These are phyloP conservation scores for Xenops minutus DNA, from an alignment of 2,797 vertebrate genomes.

Conservation along the genomic window DNA sequence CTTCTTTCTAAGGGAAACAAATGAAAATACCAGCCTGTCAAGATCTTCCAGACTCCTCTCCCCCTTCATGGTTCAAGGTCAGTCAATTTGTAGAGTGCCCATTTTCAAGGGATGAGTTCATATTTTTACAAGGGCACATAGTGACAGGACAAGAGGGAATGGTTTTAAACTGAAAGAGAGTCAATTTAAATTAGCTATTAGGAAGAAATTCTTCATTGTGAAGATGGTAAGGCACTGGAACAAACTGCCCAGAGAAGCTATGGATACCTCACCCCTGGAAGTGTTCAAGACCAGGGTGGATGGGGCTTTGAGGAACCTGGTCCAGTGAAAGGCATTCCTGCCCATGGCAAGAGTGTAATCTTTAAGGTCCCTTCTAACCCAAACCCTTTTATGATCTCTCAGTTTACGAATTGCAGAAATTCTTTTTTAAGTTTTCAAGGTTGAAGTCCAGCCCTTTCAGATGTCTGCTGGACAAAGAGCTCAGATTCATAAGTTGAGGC, in stretches of 20 bases:
- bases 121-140: not conserved
- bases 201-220: not conserved
- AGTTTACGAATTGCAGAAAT: not conserved
- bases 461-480: not conserved
- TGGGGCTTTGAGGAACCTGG: not conserved
- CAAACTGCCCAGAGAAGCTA: not conserved
- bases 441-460: not conserved
- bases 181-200: not conserved
- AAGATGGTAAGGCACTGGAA: not conserved
- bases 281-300: not conserved
- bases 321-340: no score
- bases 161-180: not conserved
- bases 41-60: not conserved
- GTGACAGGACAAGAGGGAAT: not conserved
- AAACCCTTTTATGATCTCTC: not conserved
- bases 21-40: not conserved
- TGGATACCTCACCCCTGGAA: no score
- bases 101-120: not conserved
- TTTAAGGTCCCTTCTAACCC: not conserved
- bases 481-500: not conserved
- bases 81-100: not conserved
- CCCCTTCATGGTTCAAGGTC: not conserved
- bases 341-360: not conserved
- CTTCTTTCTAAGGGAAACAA: not conserved
- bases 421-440: not conserved